Conservation (phyloP, 2,888 invertebrate genomes). For the Euplexia lucipara region DNA sequence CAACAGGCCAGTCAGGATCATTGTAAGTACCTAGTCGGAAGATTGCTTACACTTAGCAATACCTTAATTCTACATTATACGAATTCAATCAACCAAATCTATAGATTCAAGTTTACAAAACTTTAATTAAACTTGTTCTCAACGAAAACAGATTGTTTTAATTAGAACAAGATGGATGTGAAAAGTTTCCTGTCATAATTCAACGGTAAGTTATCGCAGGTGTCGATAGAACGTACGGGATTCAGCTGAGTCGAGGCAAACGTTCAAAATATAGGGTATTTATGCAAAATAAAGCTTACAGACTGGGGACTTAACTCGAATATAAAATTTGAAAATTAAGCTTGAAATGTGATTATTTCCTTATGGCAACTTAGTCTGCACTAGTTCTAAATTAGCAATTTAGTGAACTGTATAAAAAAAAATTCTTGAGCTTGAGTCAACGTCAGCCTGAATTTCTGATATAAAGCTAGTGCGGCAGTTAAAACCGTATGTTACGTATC, state of each 20-base stretch:
- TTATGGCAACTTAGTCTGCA: too few species aligned
- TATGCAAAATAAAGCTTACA: slow-evolving; percentile 28
- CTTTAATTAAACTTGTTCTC: slow-evolving; percentile 73
- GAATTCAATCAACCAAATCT: slow-evolving; percentile 28
- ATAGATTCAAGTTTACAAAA: slow-evolving; percentile 44
- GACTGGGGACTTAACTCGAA: neutral
- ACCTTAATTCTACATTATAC: neutral
- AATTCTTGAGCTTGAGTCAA: too few species aligned
- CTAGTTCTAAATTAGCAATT: too few species aligned
- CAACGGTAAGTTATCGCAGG: slow-evolving; percentile 58
- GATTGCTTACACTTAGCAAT: neutral
- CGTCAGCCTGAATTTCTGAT: too few species aligned
- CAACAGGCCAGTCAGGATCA: too few species aligned
- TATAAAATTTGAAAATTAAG: neutral
- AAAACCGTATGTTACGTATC: too few species aligned
- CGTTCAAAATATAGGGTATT: slow-evolving; percentile 24
- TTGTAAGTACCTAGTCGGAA: too few species aligned
- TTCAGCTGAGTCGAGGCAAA: slow-evolving; percentile 20
- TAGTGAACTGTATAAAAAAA: too few species aligned
- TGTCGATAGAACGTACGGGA: slow-evolving; percentile 49
- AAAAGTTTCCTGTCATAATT: slow-evolving; percentile 74
- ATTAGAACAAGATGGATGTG: slow-evolving; percentile 78
- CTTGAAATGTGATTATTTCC: neutral
- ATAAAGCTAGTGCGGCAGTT: too few species aligned
- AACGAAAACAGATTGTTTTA: slow-evolving; percentile 76